Evolutionary conservation across 2,113 vertebrate genomes (phyloP), one percentile per base, ranked within the genome.

Genomic region (Planiliza haematocheilus): DNA sequence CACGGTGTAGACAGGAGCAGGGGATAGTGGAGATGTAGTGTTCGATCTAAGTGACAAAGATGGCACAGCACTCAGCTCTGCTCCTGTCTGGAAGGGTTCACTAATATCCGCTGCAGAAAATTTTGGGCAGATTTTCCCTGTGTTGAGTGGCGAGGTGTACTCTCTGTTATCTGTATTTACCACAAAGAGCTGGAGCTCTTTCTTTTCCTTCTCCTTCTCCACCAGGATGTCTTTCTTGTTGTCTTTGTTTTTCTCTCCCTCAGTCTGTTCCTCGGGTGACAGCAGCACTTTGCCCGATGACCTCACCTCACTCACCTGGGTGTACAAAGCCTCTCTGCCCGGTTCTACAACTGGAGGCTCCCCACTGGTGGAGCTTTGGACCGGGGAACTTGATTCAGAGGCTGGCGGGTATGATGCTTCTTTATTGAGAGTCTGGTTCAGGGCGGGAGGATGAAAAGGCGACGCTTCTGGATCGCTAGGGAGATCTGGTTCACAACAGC

Each of bases 401-500:
- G 18, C 10, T 3, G 38, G 4, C 0, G 34, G 55, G 36, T 4
- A 55, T 0, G 37, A 1, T 1, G 14, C 4, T 7, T 86, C 79
- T 18, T 52, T 39, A 14, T 20, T 14, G 21, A 59, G 13, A 52
- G 7, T 14, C 53, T 45, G 56, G 67, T 45, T 69, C 7, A 68
- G 69, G 21, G 49, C 30, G 7, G 74, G 64, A 17, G 58, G 69
- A 41, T 80, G 57, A 37, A 83, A 75, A 10, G 58, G 62, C 0
- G 74, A 77, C 0, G 68, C 39, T 20, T 93, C 91, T 0, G 63
- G 56, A 34, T 93, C 92, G 0, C 77, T 60, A 34, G 95, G 91
- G 43, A 95, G 94, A 85, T 99, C 97, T 5, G 96, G 96, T 64
- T 97, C 97, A 5, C 93, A 98, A 86, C 96, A 98, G 91, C 97